phyloP scores from a whole-genome alignment of 1,140 invertebrate species.

The Drosophila willistoni region DNA sequence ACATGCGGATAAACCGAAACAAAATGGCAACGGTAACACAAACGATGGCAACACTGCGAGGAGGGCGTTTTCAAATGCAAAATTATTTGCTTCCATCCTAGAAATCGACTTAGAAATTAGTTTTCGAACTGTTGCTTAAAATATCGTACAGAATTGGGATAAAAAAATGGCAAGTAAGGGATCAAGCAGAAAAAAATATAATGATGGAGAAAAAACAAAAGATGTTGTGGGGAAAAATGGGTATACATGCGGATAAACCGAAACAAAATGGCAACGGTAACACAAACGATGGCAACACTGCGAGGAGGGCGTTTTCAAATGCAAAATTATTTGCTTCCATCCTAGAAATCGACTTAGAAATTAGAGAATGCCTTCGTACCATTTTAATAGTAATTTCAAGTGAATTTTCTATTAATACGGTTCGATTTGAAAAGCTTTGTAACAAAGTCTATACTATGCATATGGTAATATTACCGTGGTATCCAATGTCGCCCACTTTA shows the following conservation, averaged over 20 bases:
- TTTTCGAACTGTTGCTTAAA: slow-evolving; percentile 26
- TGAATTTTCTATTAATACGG: not conserved
- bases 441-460: not conserved
- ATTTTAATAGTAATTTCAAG: not conserved
- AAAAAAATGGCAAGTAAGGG: slow-evolving; percentile 27
- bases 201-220: slow-evolving; percentile 16
- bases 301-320: slow-evolving; percentile 26
- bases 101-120: not conserved
- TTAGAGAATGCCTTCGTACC: not conserved
- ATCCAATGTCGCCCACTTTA: slow-evolving; percentile 30
- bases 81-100: slow-evolving; percentile 10
- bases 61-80: slow-evolving; percentile 27
- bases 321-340: slow-evolving; percentile 6
- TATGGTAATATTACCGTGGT: slow-evolving; percentile 30
- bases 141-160: slow-evolving; percentile 17
- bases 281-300: slow-evolving; percentile 31
- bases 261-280: slow-evolving; percentile 25
- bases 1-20: slow-evolving; percentile 26
- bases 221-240: slow-evolving; percentile 18
- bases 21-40: slow-evolving; percentile 22
- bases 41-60: slow-evolving; percentile 32
- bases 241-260: slow-evolving; percentile 29
- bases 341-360: slow-evolving; percentile 1
- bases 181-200: slow-evolving; percentile 3
- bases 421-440: not conserved